Evolutionary conservation across 2,113 vertebrate species (phyloP).

Genomic region (Salvelinus fontinalis): DNA sequence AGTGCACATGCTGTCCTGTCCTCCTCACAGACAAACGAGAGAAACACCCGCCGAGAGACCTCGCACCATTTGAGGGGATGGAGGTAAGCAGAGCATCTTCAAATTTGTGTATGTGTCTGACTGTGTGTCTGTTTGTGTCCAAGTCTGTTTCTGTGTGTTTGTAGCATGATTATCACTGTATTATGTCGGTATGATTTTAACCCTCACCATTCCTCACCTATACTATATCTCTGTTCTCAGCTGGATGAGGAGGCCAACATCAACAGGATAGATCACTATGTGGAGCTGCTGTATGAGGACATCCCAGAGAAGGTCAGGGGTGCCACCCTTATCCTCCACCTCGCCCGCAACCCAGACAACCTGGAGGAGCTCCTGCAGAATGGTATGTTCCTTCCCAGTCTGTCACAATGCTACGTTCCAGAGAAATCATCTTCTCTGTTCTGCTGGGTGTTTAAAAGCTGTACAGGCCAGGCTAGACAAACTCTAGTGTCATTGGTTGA

Average conservation of each 20-base stretch:
- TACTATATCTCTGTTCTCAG: slow-evolving; percentile 53
- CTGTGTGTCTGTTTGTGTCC: neutral
- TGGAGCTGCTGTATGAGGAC: slow-evolving; percentile 92
- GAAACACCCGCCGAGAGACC: slow-evolving; percentile 83
- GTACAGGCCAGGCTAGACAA: neutral
- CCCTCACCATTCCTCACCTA: slow-evolving; percentile 8
- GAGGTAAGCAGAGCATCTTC: slow-evolving; percentile 75
- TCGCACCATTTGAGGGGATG: slow-evolving; percentile 86
- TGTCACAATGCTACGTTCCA: neutral
- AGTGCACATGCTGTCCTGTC: slow-evolving; percentile 17
- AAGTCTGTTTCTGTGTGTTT: neutral
- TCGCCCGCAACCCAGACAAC: slow-evolving; percentile 91
- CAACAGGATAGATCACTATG: slow-evolving; percentile 87
- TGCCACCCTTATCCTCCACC: slow-evolving; percentile 87
- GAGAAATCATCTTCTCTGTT: neutral
- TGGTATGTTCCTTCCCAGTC: slow-evolving; percentile 63
- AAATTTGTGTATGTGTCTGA: neutral
- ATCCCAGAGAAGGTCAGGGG: slow-evolving; percentile 89
- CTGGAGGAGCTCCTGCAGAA: slow-evolving; percentile 89
- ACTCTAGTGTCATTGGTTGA: slow-evolving; percentile 1
- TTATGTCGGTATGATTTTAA: neutral
- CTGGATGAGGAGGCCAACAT: slow-evolving; percentile 91
- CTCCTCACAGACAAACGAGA: slow-evolving; percentile 75
- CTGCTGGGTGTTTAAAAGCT: neutral
- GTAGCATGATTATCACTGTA: neutral